A percentile compares a stretch with the other conserved stretches of the same genome.
Evolutionary conservation across 2,888 invertebrate species (phyloP).

Genomic region (Lasioglossum vierecki): DNA sequence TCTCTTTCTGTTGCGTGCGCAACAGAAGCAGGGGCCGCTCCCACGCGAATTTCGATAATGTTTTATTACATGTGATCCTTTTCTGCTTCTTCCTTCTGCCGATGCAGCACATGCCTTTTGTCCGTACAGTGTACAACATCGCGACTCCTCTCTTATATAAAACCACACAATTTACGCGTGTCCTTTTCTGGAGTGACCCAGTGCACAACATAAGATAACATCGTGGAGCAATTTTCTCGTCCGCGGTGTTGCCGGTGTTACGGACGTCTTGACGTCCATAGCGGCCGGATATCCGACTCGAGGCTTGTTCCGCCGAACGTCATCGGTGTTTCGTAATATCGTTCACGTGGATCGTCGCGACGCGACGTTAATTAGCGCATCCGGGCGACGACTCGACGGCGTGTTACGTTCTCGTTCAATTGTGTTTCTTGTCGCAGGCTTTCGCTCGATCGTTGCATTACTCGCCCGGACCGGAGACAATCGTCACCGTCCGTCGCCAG

Average conservation of each 20-base stretch:
- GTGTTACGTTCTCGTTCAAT: not conserved
- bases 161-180: no score
- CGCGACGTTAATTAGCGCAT: not conserved
- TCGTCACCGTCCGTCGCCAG: not conserved
- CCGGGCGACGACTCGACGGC: not conserved
- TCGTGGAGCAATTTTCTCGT: not conserved
- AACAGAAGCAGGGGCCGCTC: no score
- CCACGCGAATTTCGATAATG: no score
- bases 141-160: no score
- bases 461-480: conserved; percentile 1
- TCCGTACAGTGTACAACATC: no score
- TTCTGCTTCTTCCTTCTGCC: no score
- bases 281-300: not conserved
- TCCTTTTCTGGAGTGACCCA: no score
- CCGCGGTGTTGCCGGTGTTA: not conserved
- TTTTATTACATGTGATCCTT: no score
- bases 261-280: not conserved
- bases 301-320: not conserved
- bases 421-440: not conserved
- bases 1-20: no score
- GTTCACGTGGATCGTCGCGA: not conserved
- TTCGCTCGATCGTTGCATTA: not conserved
- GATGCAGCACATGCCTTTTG: no score
- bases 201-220: not conserved
- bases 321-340: not conserved